A percentile compares a stretch with the other conserved stretches of the same genome.
phyloP scores from a whole-genome alignment of 1,140 invertebrate genomes.

The Cheumatopsyche charites region DNA sequence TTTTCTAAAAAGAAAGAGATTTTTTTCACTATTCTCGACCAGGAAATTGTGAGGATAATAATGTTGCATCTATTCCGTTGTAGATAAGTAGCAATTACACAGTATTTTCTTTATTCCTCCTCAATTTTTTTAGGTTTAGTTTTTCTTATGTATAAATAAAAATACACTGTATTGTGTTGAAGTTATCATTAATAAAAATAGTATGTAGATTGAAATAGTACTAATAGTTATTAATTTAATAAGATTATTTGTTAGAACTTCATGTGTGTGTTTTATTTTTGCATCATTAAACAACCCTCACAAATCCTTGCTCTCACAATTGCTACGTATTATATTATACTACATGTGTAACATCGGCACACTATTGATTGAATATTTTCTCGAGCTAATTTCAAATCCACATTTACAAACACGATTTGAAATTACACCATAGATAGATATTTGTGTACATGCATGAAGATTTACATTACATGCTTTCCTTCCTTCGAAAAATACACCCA shows the following conservation, averaged over 20 bases:
- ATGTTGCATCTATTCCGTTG: slow-evolving; percentile 36
- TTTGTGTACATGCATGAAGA: no score
- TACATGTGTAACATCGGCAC: background rate
- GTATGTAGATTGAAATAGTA: slow-evolving; percentile 34
- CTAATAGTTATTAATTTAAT: slow-evolving; percentile 39
- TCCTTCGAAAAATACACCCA: no score
- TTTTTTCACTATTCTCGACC: slow-evolving; percentile 2
- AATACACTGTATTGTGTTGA: slow-evolving; percentile 20
- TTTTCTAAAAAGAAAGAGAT: background rate
- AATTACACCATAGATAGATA: background rate
- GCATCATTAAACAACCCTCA: slow-evolving; percentile 31
- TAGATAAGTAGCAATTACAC: slow-evolving; percentile 32
- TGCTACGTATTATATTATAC: background rate
- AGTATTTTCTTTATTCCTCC: slow-evolving; percentile 34
- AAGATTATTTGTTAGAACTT: slow-evolving; percentile 39
- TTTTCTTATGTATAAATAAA: slow-evolving; percentile 29
- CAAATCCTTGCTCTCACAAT: slow-evolving; percentile 7
- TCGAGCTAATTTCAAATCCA: background rate
- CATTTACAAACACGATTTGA: background rate
- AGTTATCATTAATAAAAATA: slow-evolving; percentile 33
- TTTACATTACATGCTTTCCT: no score
- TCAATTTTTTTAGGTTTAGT: slow-evolving; percentile 34
- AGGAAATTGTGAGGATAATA: slow-evolving; percentile 25
- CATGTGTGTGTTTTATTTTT: slow-evolving; percentile 40
- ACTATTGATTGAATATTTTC: background rate